Conservation (phyloP, 30 jellyfish, hydroid and myxozoan species). For the Hydractinia symbiolongicarpus region DNA sequence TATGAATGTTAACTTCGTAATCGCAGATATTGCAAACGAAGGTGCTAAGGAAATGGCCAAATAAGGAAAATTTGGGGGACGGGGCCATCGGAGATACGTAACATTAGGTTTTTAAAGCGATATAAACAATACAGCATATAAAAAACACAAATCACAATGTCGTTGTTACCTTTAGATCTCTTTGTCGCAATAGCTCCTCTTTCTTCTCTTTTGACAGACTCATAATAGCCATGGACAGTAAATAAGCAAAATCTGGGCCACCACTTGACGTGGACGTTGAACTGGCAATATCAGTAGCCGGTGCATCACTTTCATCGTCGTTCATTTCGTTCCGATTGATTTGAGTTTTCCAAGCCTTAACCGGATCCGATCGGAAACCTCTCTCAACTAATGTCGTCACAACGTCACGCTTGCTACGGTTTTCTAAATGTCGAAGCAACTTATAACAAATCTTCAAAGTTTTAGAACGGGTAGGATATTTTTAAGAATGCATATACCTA, state of each 20-base stretch:
- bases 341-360: constrained; percentile 74
- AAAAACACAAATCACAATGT: background rate
- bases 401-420: constrained; percentile 78
- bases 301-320: constrained; percentile 69
- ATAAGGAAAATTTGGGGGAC: too few species aligned
- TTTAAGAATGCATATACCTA: too few species aligned
- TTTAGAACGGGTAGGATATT: too few species aligned
- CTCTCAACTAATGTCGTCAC: constrained; percentile 52
- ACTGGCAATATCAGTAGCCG: constrained; percentile 35
- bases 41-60: too few species aligned
- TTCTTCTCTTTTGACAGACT: constrained; percentile 74
- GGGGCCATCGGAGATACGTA: too few species aligned
- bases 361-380: constrained; percentile 88
- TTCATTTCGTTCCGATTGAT: constrained; percentile 10
- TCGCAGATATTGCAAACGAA: too few species aligned
- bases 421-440: constrained; percentile 34
- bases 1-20: too few species aligned
- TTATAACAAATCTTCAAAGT: background rate
- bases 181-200: constrained; percentile 63
- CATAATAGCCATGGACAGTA: constrained; percentile 69
- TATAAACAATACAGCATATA: background rate
- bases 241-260: constrained; percentile 81
- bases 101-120: too few species aligned
- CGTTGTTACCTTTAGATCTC: constrained; percentile 63
- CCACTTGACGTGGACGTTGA: constrained; percentile 46